phyloP scores from a whole-genome alignment of 2,797 vertebrate genomes.

The Catostomus latipinnis region DNA sequence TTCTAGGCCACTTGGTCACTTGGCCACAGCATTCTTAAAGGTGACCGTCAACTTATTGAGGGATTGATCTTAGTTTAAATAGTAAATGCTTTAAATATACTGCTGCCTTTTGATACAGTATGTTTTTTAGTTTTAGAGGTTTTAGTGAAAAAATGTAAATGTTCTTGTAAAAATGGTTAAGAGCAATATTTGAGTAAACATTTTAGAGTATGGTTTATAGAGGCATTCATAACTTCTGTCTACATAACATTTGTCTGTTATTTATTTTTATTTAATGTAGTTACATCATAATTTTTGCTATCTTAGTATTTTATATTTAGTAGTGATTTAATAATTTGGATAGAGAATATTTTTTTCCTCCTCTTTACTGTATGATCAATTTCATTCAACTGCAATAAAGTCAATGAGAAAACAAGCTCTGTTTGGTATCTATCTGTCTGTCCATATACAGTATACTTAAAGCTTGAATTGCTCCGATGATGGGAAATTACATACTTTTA shows the following conservation, averaged over 20 bases:
- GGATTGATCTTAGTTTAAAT: neutral
- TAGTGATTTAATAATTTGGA: neutral
- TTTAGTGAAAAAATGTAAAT: neutral
- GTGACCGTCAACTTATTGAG: neutral
- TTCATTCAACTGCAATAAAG: slow-evolving; percentile 36
- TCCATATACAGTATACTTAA: too few species aligned
- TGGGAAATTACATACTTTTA: too few species aligned
- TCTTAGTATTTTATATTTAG: slow-evolving; percentile 25
- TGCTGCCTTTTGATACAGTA: neutral
- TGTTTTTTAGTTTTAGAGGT: neutral
- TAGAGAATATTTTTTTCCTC: neutral
- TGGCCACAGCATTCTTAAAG: neutral
- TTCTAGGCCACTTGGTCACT: neutral
- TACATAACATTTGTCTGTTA: slow-evolving; percentile 11
- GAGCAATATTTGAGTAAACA: neutral
- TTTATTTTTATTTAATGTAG: slow-evolving; percentile 37
- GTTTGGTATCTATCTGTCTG: neutral
- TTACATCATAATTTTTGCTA: slow-evolving; percentile 14
- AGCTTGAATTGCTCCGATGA: too few species aligned
- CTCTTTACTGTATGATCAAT: neutral
- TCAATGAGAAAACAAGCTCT: neutral
- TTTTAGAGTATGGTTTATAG: neutral
- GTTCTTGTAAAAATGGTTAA: neutral
- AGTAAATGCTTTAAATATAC: neutral
- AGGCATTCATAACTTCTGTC: neutral